Base-by-base conservation (phyloP, 2,888 invertebrate genomes). In the Chelonus formosanus region DNA sequence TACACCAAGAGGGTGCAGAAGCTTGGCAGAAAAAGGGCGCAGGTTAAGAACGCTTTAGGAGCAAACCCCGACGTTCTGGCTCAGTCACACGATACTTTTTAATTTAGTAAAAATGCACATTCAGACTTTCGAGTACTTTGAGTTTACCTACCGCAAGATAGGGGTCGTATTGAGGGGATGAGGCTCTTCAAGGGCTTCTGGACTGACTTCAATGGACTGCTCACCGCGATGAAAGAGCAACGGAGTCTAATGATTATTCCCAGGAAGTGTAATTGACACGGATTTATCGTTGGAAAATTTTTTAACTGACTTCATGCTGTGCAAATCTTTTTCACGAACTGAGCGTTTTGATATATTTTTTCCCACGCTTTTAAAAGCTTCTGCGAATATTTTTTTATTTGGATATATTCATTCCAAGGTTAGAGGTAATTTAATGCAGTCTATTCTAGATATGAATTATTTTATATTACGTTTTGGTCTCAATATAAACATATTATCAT, bases 101-200 rank as follows among this genome's bases (percentile, higher is more conserved):
- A 84, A 83, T 83, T 83, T 82, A 80, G 78, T 81, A 80, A 84
- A 82, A 83, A 83, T 83, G 81, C 79, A 78, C 81, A 80, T 82
- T 82, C 81, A 76, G 79, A 74, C 74, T 76, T 76, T 77, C 75
- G 75, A 78, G 75, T 78, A 75, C 69, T 68, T 71, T 72, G 60
- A 69, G 67, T 59, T 47, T 64, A 52, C 31, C 44, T 43, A 55
- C 52, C 60, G 34, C 47, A 44, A 54, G 55, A 58, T 65, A 55
- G 53, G 54, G 57, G 57, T 55, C 8, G 56, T 48, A 55, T 64
- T 69, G 68, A 67, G 65, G 70, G 67, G 59, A 59, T 45, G 53
- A 62, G 53, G 55, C 59, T 62, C 71, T 73, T 73, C 71, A 67
- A 74, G 70, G 71, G 75, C 70, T 68, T 71, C 74, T 68, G 74